Evolutionary conservation across 2,113 vertebrate genomes (phyloP), one percentile per base, ranked within the genome.

Genomic region (Mus spicilegus): DNA sequence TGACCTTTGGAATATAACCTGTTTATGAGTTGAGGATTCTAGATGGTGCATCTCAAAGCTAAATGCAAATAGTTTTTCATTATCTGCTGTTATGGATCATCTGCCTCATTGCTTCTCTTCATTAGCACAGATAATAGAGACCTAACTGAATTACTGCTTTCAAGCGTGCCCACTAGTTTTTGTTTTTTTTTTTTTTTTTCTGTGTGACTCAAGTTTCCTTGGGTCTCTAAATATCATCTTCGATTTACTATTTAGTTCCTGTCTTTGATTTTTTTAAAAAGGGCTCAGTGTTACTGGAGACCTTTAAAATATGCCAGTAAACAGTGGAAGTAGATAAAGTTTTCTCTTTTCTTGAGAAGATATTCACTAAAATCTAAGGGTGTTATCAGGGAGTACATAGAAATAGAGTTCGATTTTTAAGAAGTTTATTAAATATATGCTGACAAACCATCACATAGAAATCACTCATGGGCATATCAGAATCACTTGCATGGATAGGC

Each of bases 71-170:
- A 58, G 94, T 94, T 97, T 97, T 94, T 96, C 96, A 97, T 97
- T 95, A 97, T 94, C 95, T 93, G 67, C 51, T 75, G 96, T 82
- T 94, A 95, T 54, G 96, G 94, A 94, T 93, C 94, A 78, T 97
- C 94, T 97, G 96, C 87, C 93, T 95, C 97, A 96, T 87, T 97
- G 92, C 96, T 92, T 3, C 63, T 96, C 97, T 96, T 97, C 97
- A 97, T 97, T 98, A 98, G 92, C 94, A 95, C 95, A 89, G 89
- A 97, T 97, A 95, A 97, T 96, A 93, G 95, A 97, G 93, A 95
- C 78, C 94, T 95, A 95, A 95, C 96, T 63, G 91, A 95, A 95
- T 95, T 91, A 95, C 73, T 70, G 89, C 96, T 95, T 75, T 72
- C 91, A 85, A 93, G 95, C 87, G 22, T 75, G 11, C 51, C 73